phyloP scores from a whole-genome alignment of 2,888 invertebrate species.

The Pterobdella sp. region DNA sequence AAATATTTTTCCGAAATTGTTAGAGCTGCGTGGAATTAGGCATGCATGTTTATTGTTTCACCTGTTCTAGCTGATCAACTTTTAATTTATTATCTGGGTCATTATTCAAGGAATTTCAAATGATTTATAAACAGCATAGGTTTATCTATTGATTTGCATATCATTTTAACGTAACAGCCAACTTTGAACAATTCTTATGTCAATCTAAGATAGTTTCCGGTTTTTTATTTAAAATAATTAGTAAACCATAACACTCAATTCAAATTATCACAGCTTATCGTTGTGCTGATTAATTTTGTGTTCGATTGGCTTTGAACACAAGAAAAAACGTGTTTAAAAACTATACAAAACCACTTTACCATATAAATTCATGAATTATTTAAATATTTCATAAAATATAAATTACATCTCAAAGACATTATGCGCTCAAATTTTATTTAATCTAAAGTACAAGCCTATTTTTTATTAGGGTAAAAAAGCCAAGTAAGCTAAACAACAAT shows the following conservation, averaged over 20 bases:
- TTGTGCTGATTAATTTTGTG: neutral
- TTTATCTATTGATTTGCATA: neutral
- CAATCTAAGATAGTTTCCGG: neutral
- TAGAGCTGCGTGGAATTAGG: too few relatives aligned
- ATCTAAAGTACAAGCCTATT: too few relatives aligned
- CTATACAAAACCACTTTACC: neutral
- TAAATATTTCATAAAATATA: neutral
- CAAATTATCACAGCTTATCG: neutral
- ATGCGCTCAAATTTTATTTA: too few relatives aligned
- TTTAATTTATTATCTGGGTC: neutral
- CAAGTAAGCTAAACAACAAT: too few relatives aligned
- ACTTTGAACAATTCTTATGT: neutral
- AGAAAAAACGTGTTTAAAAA: neutral
- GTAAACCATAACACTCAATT: neutral
- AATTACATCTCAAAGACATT: too few relatives aligned
- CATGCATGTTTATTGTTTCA: neutral
- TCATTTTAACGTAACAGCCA: neutral
- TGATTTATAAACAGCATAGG: neutral
- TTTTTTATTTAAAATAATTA: neutral
- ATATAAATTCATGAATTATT: neutral
- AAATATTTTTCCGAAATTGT: neutral
- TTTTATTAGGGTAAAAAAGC: too few relatives aligned
- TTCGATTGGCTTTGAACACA: neutral
- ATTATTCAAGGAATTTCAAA: slow-evolving; percentile 2
- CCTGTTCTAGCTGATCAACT: neutral